Percentiles rank a stretch among this genome's conserved stretches.
Evolutionary conservation across 1,140 invertebrate species (phyloP).

Genomic region (Sipha flava): DNA sequence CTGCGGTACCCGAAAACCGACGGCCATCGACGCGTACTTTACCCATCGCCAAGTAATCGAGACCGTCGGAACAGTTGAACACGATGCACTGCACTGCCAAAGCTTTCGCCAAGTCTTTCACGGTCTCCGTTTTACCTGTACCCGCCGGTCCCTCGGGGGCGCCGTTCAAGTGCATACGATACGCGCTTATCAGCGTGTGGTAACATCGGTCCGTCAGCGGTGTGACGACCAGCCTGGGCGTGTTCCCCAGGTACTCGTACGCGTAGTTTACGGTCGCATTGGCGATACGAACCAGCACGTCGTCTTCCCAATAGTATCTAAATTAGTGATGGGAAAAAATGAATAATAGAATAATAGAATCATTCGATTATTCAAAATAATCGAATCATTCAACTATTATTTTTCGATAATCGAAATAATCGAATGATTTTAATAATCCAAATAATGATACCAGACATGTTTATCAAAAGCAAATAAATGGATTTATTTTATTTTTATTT

Average conservation of each 20-base stretch:
- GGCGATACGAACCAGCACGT: constrained; percentile 71
- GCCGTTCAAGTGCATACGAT: constrained; percentile 76
- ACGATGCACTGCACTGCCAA: constrained; percentile 86
- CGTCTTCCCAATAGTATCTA: constrained; percentile 76
- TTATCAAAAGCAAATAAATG: no score
- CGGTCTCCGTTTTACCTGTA: constrained; percentile 83
- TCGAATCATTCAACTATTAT: no score
- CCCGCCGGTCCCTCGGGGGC: constrained; percentile 83
- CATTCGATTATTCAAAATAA: no score
- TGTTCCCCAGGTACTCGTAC: constrained; percentile 84
- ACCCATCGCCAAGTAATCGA: constrained; percentile 88
- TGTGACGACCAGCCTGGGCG: constrained; percentile 60
- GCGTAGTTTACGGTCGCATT: constrained; percentile 77
- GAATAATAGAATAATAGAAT: no score
- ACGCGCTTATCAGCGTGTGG: constrained; percentile 77
- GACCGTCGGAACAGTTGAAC: constrained; percentile 88
- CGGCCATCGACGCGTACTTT: constrained; percentile 49
- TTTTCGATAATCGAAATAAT: no score
- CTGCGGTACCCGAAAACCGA: not conserved
- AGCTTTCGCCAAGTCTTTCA: constrained; percentile 81
- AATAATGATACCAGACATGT: no score
- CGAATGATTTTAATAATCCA: no score
- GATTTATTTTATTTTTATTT: no score
- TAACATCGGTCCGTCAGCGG: constrained; percentile 70
- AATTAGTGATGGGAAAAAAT: no score